Evolutionary conservation across 2,888 invertebrate species (phyloP).

Genomic region (Caprella mutica): DNA sequence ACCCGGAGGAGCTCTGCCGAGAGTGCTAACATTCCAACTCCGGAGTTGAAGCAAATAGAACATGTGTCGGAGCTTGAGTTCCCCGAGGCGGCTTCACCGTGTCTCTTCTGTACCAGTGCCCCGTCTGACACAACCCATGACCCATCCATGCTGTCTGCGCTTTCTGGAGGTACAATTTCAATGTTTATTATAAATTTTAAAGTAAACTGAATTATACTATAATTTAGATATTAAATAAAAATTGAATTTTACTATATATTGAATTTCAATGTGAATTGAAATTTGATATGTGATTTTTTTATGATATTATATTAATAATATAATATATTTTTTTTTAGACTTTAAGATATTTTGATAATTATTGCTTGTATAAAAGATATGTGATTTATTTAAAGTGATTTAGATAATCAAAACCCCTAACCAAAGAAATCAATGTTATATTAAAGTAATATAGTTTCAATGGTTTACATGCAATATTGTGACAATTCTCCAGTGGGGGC

Average conservation of each 20-base stretch:
- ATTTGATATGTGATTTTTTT: too few species aligned
- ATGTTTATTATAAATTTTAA: background rate
- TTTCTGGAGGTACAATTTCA: conserved; percentile 22
- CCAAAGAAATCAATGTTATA: too few species aligned
- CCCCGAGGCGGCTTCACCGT: conserved; percentile 38
- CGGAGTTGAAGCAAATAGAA: conserved; percentile 35
- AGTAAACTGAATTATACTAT: background rate
- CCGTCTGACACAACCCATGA: conserved; percentile 34
- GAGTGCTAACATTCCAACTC: background rate
- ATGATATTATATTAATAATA: background rate
- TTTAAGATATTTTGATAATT: too few species aligned
- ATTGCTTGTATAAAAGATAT: too few species aligned
- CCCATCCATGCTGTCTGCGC: conserved; percentile 24
- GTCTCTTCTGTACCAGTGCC: conserved; percentile 40
- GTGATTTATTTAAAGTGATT: too few species aligned
- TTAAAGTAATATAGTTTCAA: too few species aligned
- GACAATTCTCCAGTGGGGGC: too few species aligned
- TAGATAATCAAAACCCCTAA: too few species aligned
- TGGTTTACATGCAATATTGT: too few species aligned
- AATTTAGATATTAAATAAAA: background rate
- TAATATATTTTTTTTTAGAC: background rate
- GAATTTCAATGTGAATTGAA: too few species aligned
- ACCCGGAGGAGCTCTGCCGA: conserved; percentile 12
- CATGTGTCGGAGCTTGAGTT: conserved; percentile 40
- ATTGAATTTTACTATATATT: too few species aligned